Conservation (phyloP, 2,888 invertebrate genomes). For the Caenorhabditis sp. region DNA sequence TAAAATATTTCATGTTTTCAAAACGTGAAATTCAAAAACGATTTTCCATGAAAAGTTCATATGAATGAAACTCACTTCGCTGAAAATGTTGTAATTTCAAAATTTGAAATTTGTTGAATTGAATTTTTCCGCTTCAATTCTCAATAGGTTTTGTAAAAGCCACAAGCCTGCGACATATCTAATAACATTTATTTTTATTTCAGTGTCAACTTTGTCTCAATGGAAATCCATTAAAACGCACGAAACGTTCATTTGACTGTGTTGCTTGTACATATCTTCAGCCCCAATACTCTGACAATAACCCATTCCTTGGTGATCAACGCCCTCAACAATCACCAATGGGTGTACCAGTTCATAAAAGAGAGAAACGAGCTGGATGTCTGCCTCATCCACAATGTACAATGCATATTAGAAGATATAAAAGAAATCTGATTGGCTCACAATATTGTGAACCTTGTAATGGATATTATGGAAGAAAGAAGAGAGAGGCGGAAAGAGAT, state of each 20-base stretch:
- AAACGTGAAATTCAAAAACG: no score
- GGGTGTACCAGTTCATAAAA: constrained; percentile 39
- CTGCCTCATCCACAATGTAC: constrained; percentile 63
- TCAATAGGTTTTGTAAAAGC: no score
- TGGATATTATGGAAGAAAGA: constrained; percentile 56
- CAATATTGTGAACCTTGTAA: constrained; percentile 65
- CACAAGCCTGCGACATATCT: no score
- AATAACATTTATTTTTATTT: no score
- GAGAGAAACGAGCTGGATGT: constrained; percentile 53
- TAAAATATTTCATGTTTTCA: no score
- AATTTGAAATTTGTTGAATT: no score
- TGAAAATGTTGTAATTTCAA: no score
- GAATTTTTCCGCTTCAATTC: no score
- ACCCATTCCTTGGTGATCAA: constrained; percentile 45
- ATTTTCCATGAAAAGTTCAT: no score
- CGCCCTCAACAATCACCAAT: constrained; percentile 38
- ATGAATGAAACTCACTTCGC: no score
- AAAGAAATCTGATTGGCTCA: constrained; percentile 53
- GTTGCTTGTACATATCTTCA: constrained; percentile 58
- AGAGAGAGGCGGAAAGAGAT: constrained; percentile 60
- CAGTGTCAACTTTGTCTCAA: constrained; percentile 56
- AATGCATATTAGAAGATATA: constrained; percentile 41
- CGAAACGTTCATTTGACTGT: constrained; percentile 52
- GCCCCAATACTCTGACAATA: constrained; percentile 49
- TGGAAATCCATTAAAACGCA: constrained; percentile 50